Percentiles rank a stretch among this genome's conserved stretches.
Evolutionary conservation across 1,140 invertebrate species (phyloP).

Genomic region (Acromyrmex echinatior): DNA sequence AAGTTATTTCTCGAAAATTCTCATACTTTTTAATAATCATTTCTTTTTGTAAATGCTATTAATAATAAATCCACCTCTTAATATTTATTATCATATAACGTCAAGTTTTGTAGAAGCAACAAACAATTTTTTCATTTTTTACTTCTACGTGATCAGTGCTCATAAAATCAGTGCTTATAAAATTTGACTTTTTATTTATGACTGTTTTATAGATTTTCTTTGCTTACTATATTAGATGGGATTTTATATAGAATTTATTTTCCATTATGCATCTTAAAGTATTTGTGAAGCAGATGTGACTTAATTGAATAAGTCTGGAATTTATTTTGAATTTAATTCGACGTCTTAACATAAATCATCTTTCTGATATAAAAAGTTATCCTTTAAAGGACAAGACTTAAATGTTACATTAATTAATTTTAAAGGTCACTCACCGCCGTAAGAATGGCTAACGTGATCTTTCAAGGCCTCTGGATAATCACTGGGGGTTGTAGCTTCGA

Average conservation of each 20-base stretch:
- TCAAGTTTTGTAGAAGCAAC: not conserved
- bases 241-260: conserved; percentile 11
- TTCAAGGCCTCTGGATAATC: conserved; percentile 87
- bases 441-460: conserved; percentile 85
- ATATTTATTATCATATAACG: not conserved
- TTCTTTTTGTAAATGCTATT: not conserved
- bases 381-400: not conserved
- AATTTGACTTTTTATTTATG: not conserved
- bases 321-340: not conserved
- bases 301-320: not conserved
- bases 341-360: not conserved
- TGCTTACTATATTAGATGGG: not conserved
- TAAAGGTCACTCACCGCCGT: conserved; percentile 87
- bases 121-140: not conserved
- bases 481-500: conserved; percentile 85
- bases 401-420: not conserved
- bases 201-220: not conserved
- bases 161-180: not conserved
- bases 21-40: not conserved
- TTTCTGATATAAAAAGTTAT: not conserved
- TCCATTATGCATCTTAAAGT: not conserved
- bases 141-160: not conserved
- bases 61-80: not conserved
- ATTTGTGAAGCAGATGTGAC: not conserved
- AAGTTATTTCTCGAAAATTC: not conserved